phyloP scores from a whole-genome alignment of 2,888 invertebrate species.

The Philonicus albiceps region DNA sequence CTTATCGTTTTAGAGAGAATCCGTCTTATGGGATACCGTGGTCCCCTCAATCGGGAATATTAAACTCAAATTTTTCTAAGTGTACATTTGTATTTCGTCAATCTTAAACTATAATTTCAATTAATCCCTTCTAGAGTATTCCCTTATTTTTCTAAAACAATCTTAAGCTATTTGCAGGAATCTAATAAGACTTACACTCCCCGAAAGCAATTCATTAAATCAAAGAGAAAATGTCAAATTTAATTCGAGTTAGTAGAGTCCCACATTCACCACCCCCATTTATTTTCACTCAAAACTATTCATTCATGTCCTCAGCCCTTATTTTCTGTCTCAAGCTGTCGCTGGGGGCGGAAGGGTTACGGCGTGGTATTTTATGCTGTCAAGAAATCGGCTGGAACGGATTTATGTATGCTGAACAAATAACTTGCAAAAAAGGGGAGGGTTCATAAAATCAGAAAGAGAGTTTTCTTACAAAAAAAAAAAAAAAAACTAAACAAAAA shows the following conservation, averaged over 20 bases:
- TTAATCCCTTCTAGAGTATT: not conserved
- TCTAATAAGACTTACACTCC: not conserved
- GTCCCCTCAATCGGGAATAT: too few relatives aligned
- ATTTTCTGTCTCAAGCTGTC: not conserved
- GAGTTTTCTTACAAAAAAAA: conserved; percentile 40
- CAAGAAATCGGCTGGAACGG: conserved; percentile 46
- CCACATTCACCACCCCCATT: conserved; percentile 36
- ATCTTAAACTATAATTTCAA: too few relatives aligned
- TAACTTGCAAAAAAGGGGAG: conserved; percentile 39
- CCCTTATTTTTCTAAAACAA: not conserved
- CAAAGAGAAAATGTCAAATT: conserved; percentile 34
- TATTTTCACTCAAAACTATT: conserved; percentile 37
- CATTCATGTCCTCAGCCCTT: not conserved
- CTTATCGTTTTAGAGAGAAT: too few relatives aligned
- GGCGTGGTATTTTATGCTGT: conserved; percentile 40
- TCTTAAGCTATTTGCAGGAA: not conserved
- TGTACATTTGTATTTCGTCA: too few relatives aligned
- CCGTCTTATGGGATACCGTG: too few relatives aligned
- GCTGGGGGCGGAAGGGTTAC: conserved; percentile 7
- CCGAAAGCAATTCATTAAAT: not conserved
- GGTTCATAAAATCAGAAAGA: conserved; percentile 45
- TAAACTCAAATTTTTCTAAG: too few relatives aligned
- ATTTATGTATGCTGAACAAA: conserved; percentile 44
- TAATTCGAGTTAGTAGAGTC: conserved; percentile 21
- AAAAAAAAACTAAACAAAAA: too few relatives aligned